Base-by-base conservation (phyloP, 2,113 vertebrate species). In the Nothobranchius kuhntae region DNA sequence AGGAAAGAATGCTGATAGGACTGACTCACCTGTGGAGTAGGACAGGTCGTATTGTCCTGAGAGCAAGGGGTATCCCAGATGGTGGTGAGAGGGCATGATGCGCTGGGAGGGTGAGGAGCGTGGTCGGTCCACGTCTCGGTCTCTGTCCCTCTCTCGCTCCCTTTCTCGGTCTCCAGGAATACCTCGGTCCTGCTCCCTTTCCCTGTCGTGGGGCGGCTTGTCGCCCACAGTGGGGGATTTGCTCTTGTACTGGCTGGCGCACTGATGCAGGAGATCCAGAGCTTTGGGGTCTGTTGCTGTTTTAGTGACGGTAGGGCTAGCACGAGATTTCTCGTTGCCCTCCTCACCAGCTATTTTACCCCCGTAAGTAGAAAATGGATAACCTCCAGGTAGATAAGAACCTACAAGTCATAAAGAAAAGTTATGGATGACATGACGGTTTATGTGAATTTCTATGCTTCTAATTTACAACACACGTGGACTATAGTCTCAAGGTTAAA, bases 231-330 rank as follows among this genome's bases (percentile, higher is more conserved):
- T 99, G 53, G 97, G 98, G 0, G 98, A 99, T 89, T 98, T 99
- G 94, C 97, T 99, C 92, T 99, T 99, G 93, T 99, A 99, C 88
- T 99, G 98, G 93, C 95, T 98, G 91, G 96, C 95, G 0, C 98
- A 96, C 86, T 98, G 98, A 92, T 99, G 98, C 86, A 99, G 90
- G 92, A 98, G 97, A 75, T 99, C 98, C 89, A 99, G 91, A 71
- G 97, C 96, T 93, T 98, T 99, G 89, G 98, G 95, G 88, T 99
- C 98, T 0, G 96, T 95, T 79, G 94, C 94, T 13, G 94, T 92
- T 86, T 99, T 99, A 84, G 94, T 92, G 64, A 98, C 94, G 0
- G 93, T 98, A 65, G 98, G 98, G 83, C 98, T 99, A 70, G 95
- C 95, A 4, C 96, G 94, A 1, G 96, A 96, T 87, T 98, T 98